Percentiles rank a stretch among this genome's conserved stretches.
These are phyloP conservation scores for Montipora capitata DNA, from an alignment of 92 coral and sea anemone genomes.

Conservation along the genomic window DNA sequence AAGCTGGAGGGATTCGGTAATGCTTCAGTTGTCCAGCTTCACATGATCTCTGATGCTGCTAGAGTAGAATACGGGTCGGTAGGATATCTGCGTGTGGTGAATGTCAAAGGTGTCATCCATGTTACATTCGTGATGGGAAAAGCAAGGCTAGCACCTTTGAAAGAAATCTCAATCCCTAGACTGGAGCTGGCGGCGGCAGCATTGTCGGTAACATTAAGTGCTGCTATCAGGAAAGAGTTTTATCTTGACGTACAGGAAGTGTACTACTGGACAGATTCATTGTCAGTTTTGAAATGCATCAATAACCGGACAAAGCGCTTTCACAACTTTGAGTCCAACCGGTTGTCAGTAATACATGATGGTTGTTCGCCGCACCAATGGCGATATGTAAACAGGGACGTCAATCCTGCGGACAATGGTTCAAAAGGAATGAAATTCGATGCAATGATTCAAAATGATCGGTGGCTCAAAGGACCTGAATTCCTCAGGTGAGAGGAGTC, in stretches of 20 bases:
- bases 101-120: conserved; percentile 31
- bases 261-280: conserved; percentile 72
- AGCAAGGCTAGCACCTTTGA: conserved; percentile 50
- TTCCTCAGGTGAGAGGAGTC: conserved; percentile 66
- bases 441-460: conserved; percentile 46
- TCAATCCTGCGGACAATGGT: conserved; percentile 74
- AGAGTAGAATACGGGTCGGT: conserved; percentile 54
- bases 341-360: conserved; percentile 64
- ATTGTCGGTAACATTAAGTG: conserved; percentile 54
- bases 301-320: conserved; percentile 40
- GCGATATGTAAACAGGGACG: conserved; percentile 58
- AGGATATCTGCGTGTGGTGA: conserved; percentile 50
- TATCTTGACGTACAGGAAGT: conserved; percentile 43
- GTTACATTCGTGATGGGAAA: conserved; percentile 56
- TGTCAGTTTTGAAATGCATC: conserved; percentile 61
- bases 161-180: conserved; percentile 67
- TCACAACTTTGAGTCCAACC: conserved; percentile 80
- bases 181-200: conserved; percentile 48
- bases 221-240: conserved; percentile 47
- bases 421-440: conserved; percentile 72
- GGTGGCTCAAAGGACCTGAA: conserved; percentile 76
- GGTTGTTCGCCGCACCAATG: conserved; percentile 56
- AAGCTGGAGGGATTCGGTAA: conserved; percentile 36
- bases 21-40: conserved; percentile 29
- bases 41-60: conserved; percentile 53